Conservation (phyloP, 2,888 invertebrate species). For the Nezara viridula region DNA sequence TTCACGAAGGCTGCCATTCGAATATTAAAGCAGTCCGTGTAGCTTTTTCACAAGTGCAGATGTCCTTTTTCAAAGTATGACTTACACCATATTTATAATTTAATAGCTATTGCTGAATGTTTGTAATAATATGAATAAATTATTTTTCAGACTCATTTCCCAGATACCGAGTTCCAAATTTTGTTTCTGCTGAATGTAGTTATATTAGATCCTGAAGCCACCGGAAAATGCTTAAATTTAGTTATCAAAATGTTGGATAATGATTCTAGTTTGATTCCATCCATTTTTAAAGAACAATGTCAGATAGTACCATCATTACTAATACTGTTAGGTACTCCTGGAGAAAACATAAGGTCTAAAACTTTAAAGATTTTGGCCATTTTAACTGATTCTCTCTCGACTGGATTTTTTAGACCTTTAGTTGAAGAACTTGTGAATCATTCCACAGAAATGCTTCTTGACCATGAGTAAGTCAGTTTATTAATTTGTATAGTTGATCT, state of each 20-base stretch:
- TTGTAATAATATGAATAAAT: conserved; percentile 11
- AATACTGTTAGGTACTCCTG: conserved; percentile 74
- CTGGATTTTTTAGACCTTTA: conserved; percentile 61
- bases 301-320: conserved; percentile 71
- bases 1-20: conserved; percentile 60
- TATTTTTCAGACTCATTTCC: conserved; percentile 62
- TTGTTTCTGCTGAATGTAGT: conserved; percentile 62
- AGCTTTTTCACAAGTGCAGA: conserved; percentile 55
- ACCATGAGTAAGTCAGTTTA: conserved; percentile 64
- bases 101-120: neutral
- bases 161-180: conserved; percentile 58
- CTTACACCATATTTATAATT: neutral
- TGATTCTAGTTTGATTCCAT: conserved; percentile 30
- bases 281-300: conserved; percentile 55
- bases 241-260: conserved; percentile 56
- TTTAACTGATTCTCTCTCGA: conserved; percentile 66
- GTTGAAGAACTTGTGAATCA: conserved; percentile 60
- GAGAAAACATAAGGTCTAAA: conserved; percentile 73
- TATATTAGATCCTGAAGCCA: conserved; percentile 58
- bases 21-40: conserved; percentile 46
- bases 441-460: conserved; percentile 63
- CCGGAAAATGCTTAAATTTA: conserved; percentile 11
- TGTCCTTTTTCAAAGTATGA: conserved; percentile 54
- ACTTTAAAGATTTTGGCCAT: conserved; percentile 73
- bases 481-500: neutral